Evolutionary conservation across 2,888 invertebrate genomes (phyloP), one percentile per base, ranked within the genome.

Genomic region (Meganola albula): DNA sequence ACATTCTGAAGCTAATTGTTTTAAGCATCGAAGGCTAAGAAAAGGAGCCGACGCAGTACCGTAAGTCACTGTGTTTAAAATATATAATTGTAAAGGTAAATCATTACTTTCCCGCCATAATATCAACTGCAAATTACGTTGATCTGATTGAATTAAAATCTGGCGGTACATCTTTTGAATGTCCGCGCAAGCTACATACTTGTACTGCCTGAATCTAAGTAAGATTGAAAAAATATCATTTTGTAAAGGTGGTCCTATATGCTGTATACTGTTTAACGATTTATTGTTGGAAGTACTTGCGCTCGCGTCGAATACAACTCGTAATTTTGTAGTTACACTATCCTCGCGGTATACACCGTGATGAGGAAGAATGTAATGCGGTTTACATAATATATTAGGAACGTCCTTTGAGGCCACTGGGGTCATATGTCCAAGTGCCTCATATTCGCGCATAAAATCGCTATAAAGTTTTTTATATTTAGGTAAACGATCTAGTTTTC

Each of bases 351-450:
- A 27, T 1, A 75, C 64, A 0, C 58, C 52, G 31, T 69, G 70
- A 46, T 75, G 72, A 24, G 60, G 61, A 10, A 72, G 27, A 47
- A 52, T 67, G 37, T 60, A 65, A 5, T 3, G 3, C 3, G 20
- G 20, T n/a, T n/a, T 20, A 2, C 3, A 3, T 7, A 3, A n/a
- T 11, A 44, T 38, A 23, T 0, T 8, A 4, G 6, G 10, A 3
- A 8, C 1, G 1, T 12, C 11, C 9, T 10, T 9, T 9, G 31
- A 27, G n/a, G n/a, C n/a, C n/a, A n/a, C n/a, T n/a, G n/a, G n/a
- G n/a, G n/a, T n/a, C 0, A 37, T 6, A 12, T 37, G 37, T 1
- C 14, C 22, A 18, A 31, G 22, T 1, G 25, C 8, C 0, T 12
- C 9, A 12, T 37, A 37, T 29, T 37, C 37, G 0, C 9, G 2